Evolutionary conservation across 2,113 vertebrate genomes (phyloP).

Genomic region (Trochalopteron elliotii): DNA sequence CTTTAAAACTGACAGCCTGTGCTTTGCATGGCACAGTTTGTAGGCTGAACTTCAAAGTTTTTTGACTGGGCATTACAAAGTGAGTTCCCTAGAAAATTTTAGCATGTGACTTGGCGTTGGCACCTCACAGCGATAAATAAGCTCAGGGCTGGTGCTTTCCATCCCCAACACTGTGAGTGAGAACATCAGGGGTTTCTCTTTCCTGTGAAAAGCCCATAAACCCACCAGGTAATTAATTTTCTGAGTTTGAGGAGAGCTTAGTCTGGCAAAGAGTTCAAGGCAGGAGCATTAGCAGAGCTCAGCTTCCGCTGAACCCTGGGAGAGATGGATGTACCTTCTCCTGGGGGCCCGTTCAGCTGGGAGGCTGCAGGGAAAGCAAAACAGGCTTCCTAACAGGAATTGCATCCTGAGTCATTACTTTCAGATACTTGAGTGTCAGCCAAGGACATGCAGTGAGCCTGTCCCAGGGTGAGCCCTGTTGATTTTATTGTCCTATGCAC

Average conservation of each 20-base stretch:
- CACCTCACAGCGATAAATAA: neutral
- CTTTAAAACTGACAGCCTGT: neutral
- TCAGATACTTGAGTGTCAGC: constrained; percentile 4
- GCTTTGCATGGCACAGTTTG: neutral
- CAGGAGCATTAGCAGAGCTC: constrained; percentile 15
- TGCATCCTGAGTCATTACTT: constrained; percentile 15
- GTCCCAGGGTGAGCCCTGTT: neutral
- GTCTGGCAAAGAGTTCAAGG: constrained; percentile 28
- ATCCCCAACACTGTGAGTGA: neutral
- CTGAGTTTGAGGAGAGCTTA: constrained; percentile 28
- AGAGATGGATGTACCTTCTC: constrained; percentile 28
- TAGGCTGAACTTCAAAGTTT: neutral
- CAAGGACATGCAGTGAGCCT: neutral
- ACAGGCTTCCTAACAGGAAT: constrained; percentile 12
- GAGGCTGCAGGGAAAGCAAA: neutral
- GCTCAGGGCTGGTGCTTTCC: neutral
- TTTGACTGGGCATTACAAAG: neutral
- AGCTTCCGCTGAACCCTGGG: neutral
- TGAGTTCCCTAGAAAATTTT: neutral
- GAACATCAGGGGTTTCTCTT: neutral
- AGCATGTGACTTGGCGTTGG: rapidly evolving
- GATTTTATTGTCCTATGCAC: neutral
- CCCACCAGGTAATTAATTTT: constrained; percentile 24
- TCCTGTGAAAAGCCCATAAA: neutral
- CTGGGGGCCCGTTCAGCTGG: neutral